Percentiles rank a stretch among this genome's conserved stretches.
phyloP scores from a whole-genome alignment of 2,113 vertebrate species.

The Ptyas mucosa region DNA sequence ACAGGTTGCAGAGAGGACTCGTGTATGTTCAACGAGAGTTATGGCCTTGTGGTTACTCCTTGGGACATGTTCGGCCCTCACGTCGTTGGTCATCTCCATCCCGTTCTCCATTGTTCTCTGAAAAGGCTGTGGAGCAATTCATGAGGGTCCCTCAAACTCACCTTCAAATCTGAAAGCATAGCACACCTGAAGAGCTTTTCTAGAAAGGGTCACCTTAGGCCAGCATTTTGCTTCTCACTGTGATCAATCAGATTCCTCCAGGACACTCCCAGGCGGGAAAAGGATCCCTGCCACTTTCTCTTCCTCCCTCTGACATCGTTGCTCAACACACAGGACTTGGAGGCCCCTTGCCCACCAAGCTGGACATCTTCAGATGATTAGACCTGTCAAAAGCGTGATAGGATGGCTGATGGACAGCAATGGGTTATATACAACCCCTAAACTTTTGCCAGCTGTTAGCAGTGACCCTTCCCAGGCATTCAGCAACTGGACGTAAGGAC shows the following conservation, averaged over 20 bases:
- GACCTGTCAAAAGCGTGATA: neutral
- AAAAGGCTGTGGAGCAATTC: neutral
- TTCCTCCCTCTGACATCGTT: accelerated
- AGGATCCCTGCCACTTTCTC: neutral
- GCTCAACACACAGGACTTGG: neutral
- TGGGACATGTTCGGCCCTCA: neutral
- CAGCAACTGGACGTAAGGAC: neutral
- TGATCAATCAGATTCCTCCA: neutral
- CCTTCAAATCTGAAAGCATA: neutral
- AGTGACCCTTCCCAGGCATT: too few relatives aligned
- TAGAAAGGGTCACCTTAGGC: neutral
- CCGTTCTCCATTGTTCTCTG: neutral
- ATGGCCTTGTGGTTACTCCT: neutral
- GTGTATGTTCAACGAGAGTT: neutral
- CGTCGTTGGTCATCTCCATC: neutral
- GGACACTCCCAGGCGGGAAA: too few relatives aligned
- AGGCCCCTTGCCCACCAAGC: neutral
- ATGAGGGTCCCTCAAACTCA: accelerated
- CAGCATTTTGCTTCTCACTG: neutral
- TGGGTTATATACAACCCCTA: too few relatives aligned
- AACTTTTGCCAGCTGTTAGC: neutral
- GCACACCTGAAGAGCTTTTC: neutral
- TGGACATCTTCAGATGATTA: neutral
- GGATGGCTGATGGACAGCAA: neutral
- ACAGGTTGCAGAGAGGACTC: neutral